phyloP scores from a whole-genome alignment of 2,113 vertebrate species.

The Mormyrus iriodes region DNA sequence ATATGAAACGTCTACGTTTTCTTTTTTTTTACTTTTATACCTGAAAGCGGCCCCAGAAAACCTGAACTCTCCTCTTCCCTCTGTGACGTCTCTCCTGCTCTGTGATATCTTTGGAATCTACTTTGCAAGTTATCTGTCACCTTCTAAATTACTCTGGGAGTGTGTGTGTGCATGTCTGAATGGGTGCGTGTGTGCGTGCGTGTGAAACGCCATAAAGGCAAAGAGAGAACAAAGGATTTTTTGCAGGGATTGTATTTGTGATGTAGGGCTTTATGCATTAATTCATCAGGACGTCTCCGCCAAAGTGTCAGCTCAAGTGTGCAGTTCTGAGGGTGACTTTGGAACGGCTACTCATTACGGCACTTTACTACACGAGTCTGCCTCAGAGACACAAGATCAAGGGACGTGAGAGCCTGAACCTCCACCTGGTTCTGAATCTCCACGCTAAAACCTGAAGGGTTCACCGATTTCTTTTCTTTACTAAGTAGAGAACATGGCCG shows the following conservation, averaged over 20 bases:
- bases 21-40: neutral
- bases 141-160: neutral
- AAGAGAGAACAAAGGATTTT: neutral
- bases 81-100: neutral
- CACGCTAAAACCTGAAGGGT: neutral
- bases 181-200: neutral
- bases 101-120: slow-evolving; percentile 12
- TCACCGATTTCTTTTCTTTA: neutral
- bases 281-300: neutral
- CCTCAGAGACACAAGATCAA: neutral
- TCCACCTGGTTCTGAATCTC: neutral
- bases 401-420: neutral
- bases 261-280: neutral
- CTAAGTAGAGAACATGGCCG: neutral
- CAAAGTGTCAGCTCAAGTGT: neutral
- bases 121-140: neutral
- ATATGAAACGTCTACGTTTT: neutral
- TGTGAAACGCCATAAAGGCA: neutral
- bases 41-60: neutral
- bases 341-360: neutral
- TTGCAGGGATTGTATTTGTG: neutral
- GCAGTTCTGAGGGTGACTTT: neutral
- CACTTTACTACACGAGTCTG: neutral
- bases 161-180: slow-evolving; percentile 1
- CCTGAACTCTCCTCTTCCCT: neutral